Conservation (phyloP, 2,888 invertebrate species). For the Sisyra nigra region DNA sequence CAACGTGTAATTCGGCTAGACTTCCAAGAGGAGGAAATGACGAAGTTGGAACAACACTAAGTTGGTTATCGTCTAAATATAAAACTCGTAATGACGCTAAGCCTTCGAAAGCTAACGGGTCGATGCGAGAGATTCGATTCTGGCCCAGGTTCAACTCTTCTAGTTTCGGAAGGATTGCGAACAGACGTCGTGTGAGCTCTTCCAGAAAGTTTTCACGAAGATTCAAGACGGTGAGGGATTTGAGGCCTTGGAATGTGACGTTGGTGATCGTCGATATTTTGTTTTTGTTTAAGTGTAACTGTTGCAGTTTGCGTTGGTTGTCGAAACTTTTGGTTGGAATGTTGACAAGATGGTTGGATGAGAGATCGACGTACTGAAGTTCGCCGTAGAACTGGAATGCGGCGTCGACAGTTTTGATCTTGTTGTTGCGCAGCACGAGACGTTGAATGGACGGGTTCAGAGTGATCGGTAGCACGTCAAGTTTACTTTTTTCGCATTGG, state of each 20-base stretch:
- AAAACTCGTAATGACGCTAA: constrained; percentile 59
- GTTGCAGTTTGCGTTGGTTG: constrained; percentile 65
- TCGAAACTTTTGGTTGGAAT: constrained; percentile 66
- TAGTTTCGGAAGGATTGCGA: constrained; percentile 54
- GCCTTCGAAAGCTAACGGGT: constrained; percentile 60
- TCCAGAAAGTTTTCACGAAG: constrained; percentile 68
- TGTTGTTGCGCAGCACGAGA: constrained; percentile 68
- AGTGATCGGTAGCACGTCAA: constrained; percentile 81
- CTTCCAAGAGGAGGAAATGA: constrained; percentile 57
- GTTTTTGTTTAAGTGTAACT: constrained; percentile 70
- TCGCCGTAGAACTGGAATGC: constrained; percentile 81
- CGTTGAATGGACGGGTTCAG: constrained; percentile 81
- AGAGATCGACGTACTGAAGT: constrained; percentile 69
- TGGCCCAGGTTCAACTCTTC: constrained; percentile 76
- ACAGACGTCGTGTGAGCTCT: constrained; percentile 57
- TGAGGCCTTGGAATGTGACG: constrained; percentile 62
- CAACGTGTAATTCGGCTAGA: constrained; percentile 70
- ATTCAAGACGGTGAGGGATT: constrained; percentile 63
- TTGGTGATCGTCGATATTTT: constrained; percentile 68
- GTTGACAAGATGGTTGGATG: constrained; percentile 68
- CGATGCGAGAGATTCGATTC: constrained; percentile 68
- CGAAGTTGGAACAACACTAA: constrained; percentile 58
- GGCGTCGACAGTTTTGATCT: constrained; percentile 76
- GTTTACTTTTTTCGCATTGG: constrained; percentile 67
- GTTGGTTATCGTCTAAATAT: constrained; percentile 70